phyloP scores from a whole-genome alignment of 2,888 invertebrate species.

The Tuta absoluta region DNA sequence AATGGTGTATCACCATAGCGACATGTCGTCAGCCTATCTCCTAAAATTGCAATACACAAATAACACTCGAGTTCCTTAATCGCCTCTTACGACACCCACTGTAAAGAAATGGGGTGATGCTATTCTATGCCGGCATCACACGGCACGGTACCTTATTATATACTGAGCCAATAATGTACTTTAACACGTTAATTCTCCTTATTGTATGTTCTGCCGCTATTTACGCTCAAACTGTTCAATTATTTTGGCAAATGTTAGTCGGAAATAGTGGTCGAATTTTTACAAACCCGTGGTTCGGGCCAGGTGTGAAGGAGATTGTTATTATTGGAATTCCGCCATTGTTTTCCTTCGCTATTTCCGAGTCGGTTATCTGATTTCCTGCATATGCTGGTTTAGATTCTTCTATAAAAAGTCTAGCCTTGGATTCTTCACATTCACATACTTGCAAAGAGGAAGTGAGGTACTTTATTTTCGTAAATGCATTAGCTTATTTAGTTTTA shows the following conservation, averaged over 20 bases:
- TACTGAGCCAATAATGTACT: background rate
- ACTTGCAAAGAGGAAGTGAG: background rate
- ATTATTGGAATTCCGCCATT: conserved; percentile 18
- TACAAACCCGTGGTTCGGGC: conserved; percentile 4
- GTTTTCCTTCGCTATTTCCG: conserved; percentile 19
- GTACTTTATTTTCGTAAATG: no score
- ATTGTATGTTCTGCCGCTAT: background rate
- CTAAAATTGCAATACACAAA: no score
- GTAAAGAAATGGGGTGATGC: no score
- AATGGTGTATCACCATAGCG: no score
- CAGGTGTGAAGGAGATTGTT: conserved; percentile 15
- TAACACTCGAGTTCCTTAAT: no score
- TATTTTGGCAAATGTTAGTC: conserved; percentile 13
- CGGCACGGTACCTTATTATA: no score
- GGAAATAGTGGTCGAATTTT: background rate
- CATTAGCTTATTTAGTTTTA: no score
- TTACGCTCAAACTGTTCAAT: background rate
- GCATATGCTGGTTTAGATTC: background rate
- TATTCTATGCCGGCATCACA: no score
- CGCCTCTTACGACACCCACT: no score
- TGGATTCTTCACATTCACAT: background rate
- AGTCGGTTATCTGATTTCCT: background rate
- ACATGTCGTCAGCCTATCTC: no score
- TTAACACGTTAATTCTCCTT: background rate
- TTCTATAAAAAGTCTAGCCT: background rate